phyloP scores from a whole-genome alignment of 2,888 invertebrate species.

The Philonicus albiceps region DNA sequence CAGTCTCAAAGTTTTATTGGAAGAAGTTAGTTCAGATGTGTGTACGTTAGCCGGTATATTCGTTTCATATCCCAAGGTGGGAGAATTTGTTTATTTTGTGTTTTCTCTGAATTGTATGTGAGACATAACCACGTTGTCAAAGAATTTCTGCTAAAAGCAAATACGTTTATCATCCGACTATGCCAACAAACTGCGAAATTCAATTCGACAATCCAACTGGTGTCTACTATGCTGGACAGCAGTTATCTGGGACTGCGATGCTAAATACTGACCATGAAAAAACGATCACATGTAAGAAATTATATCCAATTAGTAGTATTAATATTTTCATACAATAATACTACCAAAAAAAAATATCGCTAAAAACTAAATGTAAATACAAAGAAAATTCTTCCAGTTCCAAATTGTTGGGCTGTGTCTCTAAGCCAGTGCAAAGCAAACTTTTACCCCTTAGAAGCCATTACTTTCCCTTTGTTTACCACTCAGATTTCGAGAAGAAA shows the following conservation, averaged over 20 bases:
- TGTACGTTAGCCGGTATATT: neutral
- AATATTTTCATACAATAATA: neutral
- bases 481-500: too few relatives aligned
- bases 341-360: neutral
- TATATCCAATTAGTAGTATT: neutral
- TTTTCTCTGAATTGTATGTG: neutral
- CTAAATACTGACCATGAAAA: slow-evolving; percentile 5
- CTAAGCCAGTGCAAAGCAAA: too few relatives aligned
- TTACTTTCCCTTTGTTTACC: too few relatives aligned
- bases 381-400: neutral
- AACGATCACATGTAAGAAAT: slow-evolving; percentile 11
- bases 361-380: neutral
- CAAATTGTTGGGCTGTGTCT: neutral
- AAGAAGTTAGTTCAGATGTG: neutral
- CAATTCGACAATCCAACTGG: slow-evolving; percentile 17
- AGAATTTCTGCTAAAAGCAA: neutral
- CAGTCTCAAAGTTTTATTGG: neutral
- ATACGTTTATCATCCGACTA: neutral
- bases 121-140: neutral
- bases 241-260: slow-evolving; percentile 6
- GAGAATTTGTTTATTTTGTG: neutral
- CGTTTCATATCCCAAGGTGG: neutral
- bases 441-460: too few relatives aligned
- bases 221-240: slow-evolving; percentile 26
- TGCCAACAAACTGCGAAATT: slow-evolving; percentile 23